Evolutionary conservation across 64 coral and sea anemone genomes (phyloP).

Genomic region (Pocillopora verrucosa): DNA sequence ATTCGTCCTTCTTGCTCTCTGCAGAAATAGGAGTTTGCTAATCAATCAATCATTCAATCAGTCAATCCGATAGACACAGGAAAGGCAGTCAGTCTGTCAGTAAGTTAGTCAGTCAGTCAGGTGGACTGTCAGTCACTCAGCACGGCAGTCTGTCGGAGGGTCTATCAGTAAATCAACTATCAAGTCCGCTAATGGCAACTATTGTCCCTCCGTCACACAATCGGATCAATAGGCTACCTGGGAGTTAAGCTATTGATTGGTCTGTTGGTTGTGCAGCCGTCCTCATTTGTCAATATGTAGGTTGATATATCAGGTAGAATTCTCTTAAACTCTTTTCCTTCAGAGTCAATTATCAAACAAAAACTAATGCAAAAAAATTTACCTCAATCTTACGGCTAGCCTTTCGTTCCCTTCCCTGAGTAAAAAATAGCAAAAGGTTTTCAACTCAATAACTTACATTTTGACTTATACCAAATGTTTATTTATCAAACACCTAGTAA

Average conservation of each 20-base stretch:
- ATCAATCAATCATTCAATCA: background rate
- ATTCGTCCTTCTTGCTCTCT: conserved; percentile 95
- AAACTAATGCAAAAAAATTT: background rate
- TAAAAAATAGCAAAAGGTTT: conserved; percentile 11
- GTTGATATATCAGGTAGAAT: background rate
- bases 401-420: conserved; percentile 92
- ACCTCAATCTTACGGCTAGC: conserved; percentile 88
- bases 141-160: background rate
- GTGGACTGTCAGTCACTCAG: background rate
- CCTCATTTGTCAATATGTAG: too few relatives aligned
- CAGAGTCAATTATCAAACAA: too few relatives aligned
- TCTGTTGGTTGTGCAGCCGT: too few relatives aligned
- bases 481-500: background rate
- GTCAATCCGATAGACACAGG: background rate
- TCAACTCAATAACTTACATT: background rate
- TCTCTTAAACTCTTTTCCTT: too few relatives aligned
- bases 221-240: too few relatives aligned
- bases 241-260: too few relatives aligned
- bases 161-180: background rate
- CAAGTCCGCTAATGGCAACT: too few relatives aligned
- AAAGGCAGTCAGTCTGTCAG: background rate
- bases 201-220: too few relatives aligned
- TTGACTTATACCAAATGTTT: background rate
- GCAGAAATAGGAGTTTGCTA: conserved; percentile 7
- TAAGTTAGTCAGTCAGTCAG: background rate